Evolutionary conservation across 2,888 invertebrate species (phyloP), one percentile per base, ranked within the genome.

Genomic region (Melinopterus prodromus): DNA sequence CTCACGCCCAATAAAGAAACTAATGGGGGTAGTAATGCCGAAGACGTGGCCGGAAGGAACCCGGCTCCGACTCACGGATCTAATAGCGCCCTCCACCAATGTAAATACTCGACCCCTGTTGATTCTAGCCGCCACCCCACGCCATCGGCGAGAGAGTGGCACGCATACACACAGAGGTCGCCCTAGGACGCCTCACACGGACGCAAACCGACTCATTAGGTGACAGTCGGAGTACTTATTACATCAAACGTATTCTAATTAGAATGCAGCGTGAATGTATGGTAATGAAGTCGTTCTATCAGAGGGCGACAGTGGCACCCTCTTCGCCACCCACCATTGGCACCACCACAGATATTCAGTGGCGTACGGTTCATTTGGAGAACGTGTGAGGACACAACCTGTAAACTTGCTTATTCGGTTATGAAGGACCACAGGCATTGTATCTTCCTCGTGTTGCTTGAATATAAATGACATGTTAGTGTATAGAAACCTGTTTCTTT

Each of bases 211-310:
- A 77, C 77, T 77, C 77, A 69, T 78, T 78, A 71, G 71, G 71
- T 78, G 78, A 78, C 79, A 81, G 81, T 81, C 81, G 80, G 80
- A 78, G 76, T 77, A 82, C 80, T 82, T 82, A 81, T 82, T 80
- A 82, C 81, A 81, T 82, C 82, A 82, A 82, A 82, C 81, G 81
- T 80, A 82, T 79, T 81, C 82, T 82, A 82, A 82, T 82, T 82
- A 82, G 82, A 80, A 82, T 82, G 82, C 82, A 78, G 79, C 77
- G 82, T 80, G 82, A 80, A 82, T 82, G 81, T 82, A 82, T 82
- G 82, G 82, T 81, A 82, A 82, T 82, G 82, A 82, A 81, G 78
- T 78, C 81, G 82, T 81, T 81, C 82, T 81, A 82, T 82, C 82
- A 82, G 81, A 74, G 74, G 74, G 74, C 81, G 77, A 80, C 82